These are phyloP conservation scores for Orthosia gothica DNA, from an alignment of 2,888 invertebrate species.

Conservation along the genomic window DNA sequence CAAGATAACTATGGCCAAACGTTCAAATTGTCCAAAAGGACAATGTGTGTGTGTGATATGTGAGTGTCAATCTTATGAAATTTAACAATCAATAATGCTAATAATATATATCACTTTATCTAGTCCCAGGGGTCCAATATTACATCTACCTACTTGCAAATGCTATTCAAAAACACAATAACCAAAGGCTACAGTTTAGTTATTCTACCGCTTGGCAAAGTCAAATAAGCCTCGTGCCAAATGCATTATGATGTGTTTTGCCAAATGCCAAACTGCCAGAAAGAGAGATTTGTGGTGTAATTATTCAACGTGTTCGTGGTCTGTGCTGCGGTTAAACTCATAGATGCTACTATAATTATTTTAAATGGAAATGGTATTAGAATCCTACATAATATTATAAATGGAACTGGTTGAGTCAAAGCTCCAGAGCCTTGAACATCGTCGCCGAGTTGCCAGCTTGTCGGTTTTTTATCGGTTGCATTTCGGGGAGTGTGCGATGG, in stretches of 20 bases:
- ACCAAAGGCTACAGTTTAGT: conserved; percentile 1
- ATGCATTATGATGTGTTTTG: conserved; percentile 56
- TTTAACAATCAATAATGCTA: too few relatives aligned
- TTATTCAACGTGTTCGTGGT: conserved; percentile 34
- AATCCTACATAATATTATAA: background rate
- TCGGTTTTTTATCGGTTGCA: too few relatives aligned
- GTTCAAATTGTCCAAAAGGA: too few relatives aligned
- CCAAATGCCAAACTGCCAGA: conserved; percentile 56
- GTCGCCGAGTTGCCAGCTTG: too few relatives aligned
- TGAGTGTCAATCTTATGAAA: too few relatives aligned
- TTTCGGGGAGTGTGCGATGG: too few relatives aligned
- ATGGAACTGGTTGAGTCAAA: too few relatives aligned
- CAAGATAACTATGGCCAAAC: too few relatives aligned
- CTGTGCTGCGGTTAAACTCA: background rate
- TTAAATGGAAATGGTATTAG: background rate
- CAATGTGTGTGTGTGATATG: too few relatives aligned
- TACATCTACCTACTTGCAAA: background rate
- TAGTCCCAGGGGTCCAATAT: background rate
- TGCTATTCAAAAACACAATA: background rate
- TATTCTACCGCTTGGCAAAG: conserved; percentile 44
- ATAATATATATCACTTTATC: too few relatives aligned
- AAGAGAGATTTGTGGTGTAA: conserved; percentile 41
- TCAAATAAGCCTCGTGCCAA: conserved; percentile 58
- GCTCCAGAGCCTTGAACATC: too few relatives aligned
- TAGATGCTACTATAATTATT: conserved; percentile 15